Evolutionary conservation across 2,888 invertebrate species (phyloP).

Genomic region (Polyploca ridens): DNA sequence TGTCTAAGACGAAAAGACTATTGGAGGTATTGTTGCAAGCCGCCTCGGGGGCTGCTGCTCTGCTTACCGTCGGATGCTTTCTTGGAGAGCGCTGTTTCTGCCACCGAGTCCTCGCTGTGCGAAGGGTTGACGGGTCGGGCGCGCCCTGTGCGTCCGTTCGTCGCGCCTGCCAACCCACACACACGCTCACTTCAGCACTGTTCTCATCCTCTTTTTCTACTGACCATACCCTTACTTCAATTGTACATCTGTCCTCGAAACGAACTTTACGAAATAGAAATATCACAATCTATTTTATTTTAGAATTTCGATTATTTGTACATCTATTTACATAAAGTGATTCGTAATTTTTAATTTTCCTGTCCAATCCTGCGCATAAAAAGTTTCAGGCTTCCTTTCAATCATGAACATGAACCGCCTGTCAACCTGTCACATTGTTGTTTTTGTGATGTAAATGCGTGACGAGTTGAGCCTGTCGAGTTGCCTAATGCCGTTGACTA

Average conservation of each 20-base stretch:
- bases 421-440: slow-evolving; percentile 50
- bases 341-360: no score
- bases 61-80: slow-evolving; percentile 93
- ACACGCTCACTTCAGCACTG: slow-evolving; percentile 75
- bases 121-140: slow-evolving; percentile 85
- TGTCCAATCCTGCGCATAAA: background rate
- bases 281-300: background rate
- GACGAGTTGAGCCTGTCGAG: slow-evolving; percentile 15
- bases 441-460: slow-evolving; percentile 38
- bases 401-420: slow-evolving; percentile 47
- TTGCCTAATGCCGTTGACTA: no score
- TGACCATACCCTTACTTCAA: background rate
- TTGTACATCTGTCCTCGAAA: background rate
- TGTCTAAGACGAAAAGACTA: slow-evolving; percentile 58
- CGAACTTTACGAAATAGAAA: background rate
- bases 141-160: slow-evolving; percentile 70
- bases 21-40: slow-evolving; percentile 42
- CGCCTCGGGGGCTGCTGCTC: slow-evolving; percentile 34
- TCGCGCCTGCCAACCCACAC: slow-evolving; percentile 80
- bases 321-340: background rate
- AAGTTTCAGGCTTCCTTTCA: slow-evolving; percentile 27
- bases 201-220: slow-evolving; percentile 28
- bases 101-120: slow-evolving; percentile 92
- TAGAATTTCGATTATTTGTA: background rate
- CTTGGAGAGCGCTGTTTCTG: slow-evolving; percentile 91